A percentile compares a stretch with the other conserved stretches of the same genome.
These are phyloP conservation scores for Synanthedon formicaeformis DNA, from an alignment of 2,888 invertebrate species.

Conservation along the genomic window DNA sequence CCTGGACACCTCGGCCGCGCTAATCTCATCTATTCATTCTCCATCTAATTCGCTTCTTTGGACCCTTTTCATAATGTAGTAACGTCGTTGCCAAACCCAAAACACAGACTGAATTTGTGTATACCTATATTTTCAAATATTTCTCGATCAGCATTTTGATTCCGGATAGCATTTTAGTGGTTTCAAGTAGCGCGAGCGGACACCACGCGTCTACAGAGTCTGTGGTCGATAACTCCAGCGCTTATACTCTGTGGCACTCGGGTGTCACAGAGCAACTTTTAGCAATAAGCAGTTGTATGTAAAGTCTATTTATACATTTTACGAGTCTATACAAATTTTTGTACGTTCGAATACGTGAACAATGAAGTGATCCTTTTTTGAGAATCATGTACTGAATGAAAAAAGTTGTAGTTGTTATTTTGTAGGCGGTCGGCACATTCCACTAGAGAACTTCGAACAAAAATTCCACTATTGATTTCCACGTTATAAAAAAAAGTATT, in stretches of 20 bases:
- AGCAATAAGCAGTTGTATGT: constrained; percentile 69
- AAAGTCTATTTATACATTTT: constrained; percentile 70
- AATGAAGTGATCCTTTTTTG: constrained; percentile 66
- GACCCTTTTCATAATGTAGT: constrained; percentile 23
- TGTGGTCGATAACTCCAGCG: constrained; percentile 11
- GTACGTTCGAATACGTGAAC: constrained; percentile 60
- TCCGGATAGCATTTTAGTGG: constrained; percentile 7
- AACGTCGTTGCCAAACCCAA: constrained; percentile 62
- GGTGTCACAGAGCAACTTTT: constrained; percentile 49
- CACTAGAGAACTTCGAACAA: constrained; percentile 61
- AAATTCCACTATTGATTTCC: constrained; percentile 67
- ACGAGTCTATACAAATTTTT: constrained; percentile 70
- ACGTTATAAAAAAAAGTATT: constrained; percentile 55
- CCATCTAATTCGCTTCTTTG: neutral
- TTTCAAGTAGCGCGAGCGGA: constrained; percentile 4
- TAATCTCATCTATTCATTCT: constrained; percentile 7
- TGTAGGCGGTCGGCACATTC: constrained; percentile 70
- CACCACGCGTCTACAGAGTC: neutral
- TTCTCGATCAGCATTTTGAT: constrained; percentile 31
- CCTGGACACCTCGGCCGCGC: constrained; percentile 19
- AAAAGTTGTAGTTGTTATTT: constrained; percentile 52
- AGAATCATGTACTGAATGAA: constrained; percentile 67
- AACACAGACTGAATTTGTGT: constrained; percentile 57
- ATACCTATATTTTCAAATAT: constrained; percentile 50
- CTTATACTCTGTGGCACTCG: constrained; percentile 13